A percentile compares a stretch with the other conserved stretches of the same genome.
Evolutionary conservation across 2,888 invertebrate genomes (phyloP).

Genomic region (Drosophila dives): DNA sequence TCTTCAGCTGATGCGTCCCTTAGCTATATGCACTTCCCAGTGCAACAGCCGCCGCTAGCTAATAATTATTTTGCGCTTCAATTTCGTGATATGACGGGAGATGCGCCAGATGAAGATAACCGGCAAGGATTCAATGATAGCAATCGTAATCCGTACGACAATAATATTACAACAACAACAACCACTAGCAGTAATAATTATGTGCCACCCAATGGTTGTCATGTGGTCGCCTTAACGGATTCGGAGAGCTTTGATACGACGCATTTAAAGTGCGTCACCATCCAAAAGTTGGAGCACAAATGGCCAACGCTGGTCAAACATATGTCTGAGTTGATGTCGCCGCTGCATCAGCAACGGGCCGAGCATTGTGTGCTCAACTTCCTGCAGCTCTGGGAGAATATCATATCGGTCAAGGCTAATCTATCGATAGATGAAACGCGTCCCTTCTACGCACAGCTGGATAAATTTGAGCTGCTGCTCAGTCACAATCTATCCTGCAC

Average conservation of each 20-base stretch:
- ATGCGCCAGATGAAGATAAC: constrained; percentile 9
- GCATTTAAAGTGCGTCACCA: constrained; percentile 93
- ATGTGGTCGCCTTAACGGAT: constrained; percentile 87
- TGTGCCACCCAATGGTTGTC: constrained; percentile 72
- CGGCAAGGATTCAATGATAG: constrained; percentile 23
- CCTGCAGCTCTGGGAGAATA: constrained; percentile 94
- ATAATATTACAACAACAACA: background rate
- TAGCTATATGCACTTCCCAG: constrained; percentile 77
- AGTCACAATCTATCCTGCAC: constrained; percentile 91
- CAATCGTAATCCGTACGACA: constrained; percentile 21
- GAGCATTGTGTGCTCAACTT: constrained; percentile 92
- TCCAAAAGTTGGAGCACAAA: constrained; percentile 92
- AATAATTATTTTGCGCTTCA: constrained; percentile 84
- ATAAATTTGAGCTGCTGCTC: constrained; percentile 90
- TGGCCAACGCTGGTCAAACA: constrained; percentile 93
- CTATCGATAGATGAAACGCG: constrained; percentile 95
- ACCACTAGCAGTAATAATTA: constrained; percentile 38
- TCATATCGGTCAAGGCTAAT: constrained; percentile 95
- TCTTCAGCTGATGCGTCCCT: constrained; percentile 45
- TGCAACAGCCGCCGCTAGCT: constrained; percentile 80
- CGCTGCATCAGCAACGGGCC: constrained; percentile 82
- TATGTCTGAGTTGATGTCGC: constrained; percentile 85
- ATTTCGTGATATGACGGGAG: constrained; percentile 64
- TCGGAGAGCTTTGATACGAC: constrained; percentile 94
- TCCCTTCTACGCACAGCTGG: constrained; percentile 93